phyloP scores from a whole-genome alignment of 2,797 vertebrate species.

The Cuniculus paca region DNA sequence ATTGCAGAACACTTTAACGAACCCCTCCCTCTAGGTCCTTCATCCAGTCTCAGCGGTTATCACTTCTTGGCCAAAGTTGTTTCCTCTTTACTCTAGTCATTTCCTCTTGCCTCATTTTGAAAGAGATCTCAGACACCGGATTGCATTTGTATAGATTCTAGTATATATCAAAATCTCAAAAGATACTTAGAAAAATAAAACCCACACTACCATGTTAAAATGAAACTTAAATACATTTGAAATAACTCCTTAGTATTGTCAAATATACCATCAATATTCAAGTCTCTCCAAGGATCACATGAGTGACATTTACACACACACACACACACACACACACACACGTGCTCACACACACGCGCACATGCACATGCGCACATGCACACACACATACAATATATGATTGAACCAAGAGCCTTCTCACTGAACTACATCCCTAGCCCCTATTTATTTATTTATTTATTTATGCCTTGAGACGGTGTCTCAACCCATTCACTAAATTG shows the following conservation, averaged over 20 bases:
- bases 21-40: neutral
- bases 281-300: neutral
- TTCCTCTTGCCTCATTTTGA: slow-evolving; percentile 49
- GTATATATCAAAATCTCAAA: slow-evolving; percentile 36
- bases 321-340: too few species aligned
- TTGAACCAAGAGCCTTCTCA: neutral
- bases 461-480: neutral
- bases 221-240: slow-evolving; percentile 49
- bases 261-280: slow-evolving; percentile 48
- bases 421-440: neutral
- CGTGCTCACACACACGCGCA: too few species aligned
- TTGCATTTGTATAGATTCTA: slow-evolving; percentile 36
- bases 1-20: slow-evolving; percentile 5
- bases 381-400: too few species aligned
- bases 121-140: slow-evolving; percentile 19
- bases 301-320: too few species aligned
- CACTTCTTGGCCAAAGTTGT: neutral
- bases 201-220: neutral
- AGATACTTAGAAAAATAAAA: neutral
- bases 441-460: neutral
- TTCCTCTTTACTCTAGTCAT: neutral
- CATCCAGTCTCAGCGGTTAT: neutral
- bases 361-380: too few species aligned
- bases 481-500: neutral
- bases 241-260: slow-evolving; percentile 49